Base-by-base conservation (phyloP, 2,888 invertebrate genomes). In the Incurvaria masculella region DNA sequence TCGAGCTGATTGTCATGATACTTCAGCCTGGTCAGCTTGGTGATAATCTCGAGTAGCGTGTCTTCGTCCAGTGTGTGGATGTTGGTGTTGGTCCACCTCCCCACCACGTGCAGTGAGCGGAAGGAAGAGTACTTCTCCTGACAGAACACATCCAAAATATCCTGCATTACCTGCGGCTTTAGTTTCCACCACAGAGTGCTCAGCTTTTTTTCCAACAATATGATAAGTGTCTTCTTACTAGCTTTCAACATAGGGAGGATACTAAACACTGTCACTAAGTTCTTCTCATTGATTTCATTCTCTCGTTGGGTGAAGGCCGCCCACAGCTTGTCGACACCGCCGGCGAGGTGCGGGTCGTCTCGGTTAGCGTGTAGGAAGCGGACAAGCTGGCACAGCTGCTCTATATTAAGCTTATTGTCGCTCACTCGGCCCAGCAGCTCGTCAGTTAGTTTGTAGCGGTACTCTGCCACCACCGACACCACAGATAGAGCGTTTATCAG, bases 301-400 rank as follows among this genome's bases (percentile, higher is more conserved):
- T 83, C 80, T 48, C 75, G 78, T 51, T 80, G 81, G 18, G 80
- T 65, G 56, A 88, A 79, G 10, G 85, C 86, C 49, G 82, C 71
- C 88, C 88, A 88, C 38, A 88, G 63, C 59, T 83, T 82, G 55
- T 88, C 87, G 49, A 84, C 72, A 8, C 74, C 74, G 20, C 79
- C 73, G 21, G 71, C 66, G 61, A 81, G 81, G 51, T 69, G 75
- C 4, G 64, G 57, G 52, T 80, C 72, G 42, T 64, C 51, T 56
- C 65, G 76, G 57, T 81, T 79, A 45, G 65, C 66, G 14, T 76
- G 72, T 26, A 87, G 66, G 55, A 81, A 76, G 33, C 65, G 67
- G n/a, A 83, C 69, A 51, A 84, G 78, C 46, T 81, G 69, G 60
- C 85, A 84, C 5, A 87, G 63, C 54, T 88, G 83, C 14, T 70